These are phyloP conservation scores for Agonopterix heracliana DNA, from an alignment of 2,888 invertebrate species.

Conservation along the genomic window DNA sequence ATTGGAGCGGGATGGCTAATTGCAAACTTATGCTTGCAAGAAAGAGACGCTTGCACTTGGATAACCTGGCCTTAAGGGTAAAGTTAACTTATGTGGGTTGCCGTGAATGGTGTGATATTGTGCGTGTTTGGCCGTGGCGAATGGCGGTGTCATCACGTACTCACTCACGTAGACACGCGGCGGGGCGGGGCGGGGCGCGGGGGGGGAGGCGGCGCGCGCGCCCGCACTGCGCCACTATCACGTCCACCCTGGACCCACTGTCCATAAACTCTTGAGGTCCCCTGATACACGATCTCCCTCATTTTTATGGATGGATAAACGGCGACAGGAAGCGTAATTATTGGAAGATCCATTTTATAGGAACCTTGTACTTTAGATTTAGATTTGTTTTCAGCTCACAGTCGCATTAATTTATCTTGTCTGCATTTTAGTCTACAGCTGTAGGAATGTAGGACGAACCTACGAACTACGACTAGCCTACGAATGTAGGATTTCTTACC, in stretches of 20 bases:
- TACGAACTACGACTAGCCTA: too few relatives aligned
- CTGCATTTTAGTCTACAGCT: too few relatives aligned
- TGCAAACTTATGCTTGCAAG: too few relatives aligned
- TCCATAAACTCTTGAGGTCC: slow-evolving; percentile 37
- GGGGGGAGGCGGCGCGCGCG: slow-evolving; percentile 3
- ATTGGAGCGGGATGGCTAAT: too few relatives aligned
- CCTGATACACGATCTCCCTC: slow-evolving; percentile 29
- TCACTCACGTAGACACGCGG: slow-evolving; percentile 12
- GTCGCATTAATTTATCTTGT: too few relatives aligned
- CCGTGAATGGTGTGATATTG: too few relatives aligned
- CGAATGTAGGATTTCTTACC: too few relatives aligned
- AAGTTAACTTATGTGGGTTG: too few relatives aligned
- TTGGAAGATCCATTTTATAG: background rate
- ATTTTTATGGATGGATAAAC: slow-evolving; percentile 8
- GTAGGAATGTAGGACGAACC: too few relatives aligned
- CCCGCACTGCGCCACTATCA: slow-evolving; percentile 23
- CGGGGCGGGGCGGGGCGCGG: background rate
- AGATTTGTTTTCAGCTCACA: background rate
- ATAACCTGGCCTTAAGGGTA: too few relatives aligned
- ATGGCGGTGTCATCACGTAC: slow-evolving; percentile 26
- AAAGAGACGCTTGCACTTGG: too few relatives aligned
- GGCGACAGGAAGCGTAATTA: background rate
- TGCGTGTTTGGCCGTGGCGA: background rate
- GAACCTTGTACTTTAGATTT: background rate
- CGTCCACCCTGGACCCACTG: slow-evolving; percentile 24